A percentile compares a stretch with the other conserved stretches of the same genome.
phyloP scores from a whole-genome alignment of 2,888 invertebrate species.

The Rosalia funebris region DNA sequence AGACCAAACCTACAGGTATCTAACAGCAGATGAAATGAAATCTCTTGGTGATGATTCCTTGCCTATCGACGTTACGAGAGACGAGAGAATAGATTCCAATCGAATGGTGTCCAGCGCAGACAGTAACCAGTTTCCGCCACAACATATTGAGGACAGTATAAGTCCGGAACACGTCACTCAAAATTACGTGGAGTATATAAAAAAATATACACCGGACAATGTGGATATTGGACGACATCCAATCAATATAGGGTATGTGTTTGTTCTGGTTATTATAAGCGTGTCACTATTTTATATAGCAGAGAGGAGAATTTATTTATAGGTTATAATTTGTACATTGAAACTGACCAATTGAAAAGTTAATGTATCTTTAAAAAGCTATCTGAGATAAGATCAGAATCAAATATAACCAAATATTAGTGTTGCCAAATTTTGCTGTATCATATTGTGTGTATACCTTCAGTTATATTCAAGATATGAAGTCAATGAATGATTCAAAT shows the following conservation, averaged over 20 bases:
- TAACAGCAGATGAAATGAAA: constrained; percentile 96
- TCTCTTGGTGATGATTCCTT: constrained; percentile 92
- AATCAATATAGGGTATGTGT: constrained; percentile 73
- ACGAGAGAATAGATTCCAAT: constrained; percentile 83
- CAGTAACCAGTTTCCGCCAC: constrained; percentile 65
- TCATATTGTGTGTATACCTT: no score
- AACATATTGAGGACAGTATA: constrained; percentile 71
- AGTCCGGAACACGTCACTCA: constrained; percentile 71
- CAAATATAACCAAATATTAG: no score
- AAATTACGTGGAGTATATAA: constrained; percentile 65
- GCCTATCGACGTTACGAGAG: constrained; percentile 92
- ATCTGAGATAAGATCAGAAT: no score
- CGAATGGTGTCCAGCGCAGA: constrained; percentile 67
- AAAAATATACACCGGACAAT: constrained; percentile 70
- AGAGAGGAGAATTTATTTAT: constrained; percentile 10
- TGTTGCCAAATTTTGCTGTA: no score
- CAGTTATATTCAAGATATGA: no score
- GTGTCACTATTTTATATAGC: not conserved
- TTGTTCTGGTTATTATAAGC: no score
- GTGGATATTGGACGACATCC: constrained; percentile 70
- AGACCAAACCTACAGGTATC: constrained; percentile 89
- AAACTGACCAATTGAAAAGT: no score
- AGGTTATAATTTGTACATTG: no score
- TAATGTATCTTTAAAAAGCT: no score
- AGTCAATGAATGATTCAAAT: no score